These are phyloP conservation scores for Mimumesa dahlbomi DNA, from an alignment of 2,888 invertebrate species.

Conservation along the genomic window DNA sequence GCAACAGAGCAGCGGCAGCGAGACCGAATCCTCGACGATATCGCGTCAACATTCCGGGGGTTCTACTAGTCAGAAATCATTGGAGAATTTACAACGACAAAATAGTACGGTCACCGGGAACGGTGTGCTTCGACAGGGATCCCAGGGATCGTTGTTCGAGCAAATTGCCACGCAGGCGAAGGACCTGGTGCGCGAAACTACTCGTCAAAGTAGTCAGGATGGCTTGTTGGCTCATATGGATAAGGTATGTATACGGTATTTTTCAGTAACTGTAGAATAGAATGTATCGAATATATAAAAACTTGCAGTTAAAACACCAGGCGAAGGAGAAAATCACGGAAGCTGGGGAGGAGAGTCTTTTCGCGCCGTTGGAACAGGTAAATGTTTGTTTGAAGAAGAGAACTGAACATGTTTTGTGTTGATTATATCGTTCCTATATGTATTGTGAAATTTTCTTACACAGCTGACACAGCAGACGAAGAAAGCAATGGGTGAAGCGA, in stretches of 20 bases:
- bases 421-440: no score
- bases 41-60: slow-evolving; percentile 58
- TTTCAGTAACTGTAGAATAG: no score
- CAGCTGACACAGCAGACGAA: slow-evolving; percentile 93
- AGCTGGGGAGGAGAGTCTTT: slow-evolving; percentile 88
- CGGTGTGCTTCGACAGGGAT: slow-evolving; percentile 86
- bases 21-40: slow-evolving; percentile 36
- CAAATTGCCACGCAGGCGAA: slow-evolving; percentile 94
- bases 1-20: slow-evolving; percentile 68
- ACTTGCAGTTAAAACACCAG: slow-evolving; percentile 83
- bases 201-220: slow-evolving; percentile 93
- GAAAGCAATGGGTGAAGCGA: slow-evolving; percentile 91
- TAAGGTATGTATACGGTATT: slow-evolving; percentile 89
- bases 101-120: slow-evolving; percentile 66
- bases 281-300: no score
- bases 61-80: slow-evolving; percentile 28
- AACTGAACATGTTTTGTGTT: no score
- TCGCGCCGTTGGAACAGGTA: slow-evolving; percentile 92
- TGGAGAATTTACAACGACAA: slow-evolving; percentile 58
- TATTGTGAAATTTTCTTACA: no score
- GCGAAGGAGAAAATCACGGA: slow-evolving; percentile 85
- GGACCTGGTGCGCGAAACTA: slow-evolving; percentile 93
- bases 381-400: no score
- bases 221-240: slow-evolving; percentile 94
- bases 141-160: slow-evolving; percentile 92